Percentiles rank a stretch among this genome's conserved stretches.
Conservation (phyloP, 92 coral and sea anemone species). For the Epizoanthus rinbou region DNA sequence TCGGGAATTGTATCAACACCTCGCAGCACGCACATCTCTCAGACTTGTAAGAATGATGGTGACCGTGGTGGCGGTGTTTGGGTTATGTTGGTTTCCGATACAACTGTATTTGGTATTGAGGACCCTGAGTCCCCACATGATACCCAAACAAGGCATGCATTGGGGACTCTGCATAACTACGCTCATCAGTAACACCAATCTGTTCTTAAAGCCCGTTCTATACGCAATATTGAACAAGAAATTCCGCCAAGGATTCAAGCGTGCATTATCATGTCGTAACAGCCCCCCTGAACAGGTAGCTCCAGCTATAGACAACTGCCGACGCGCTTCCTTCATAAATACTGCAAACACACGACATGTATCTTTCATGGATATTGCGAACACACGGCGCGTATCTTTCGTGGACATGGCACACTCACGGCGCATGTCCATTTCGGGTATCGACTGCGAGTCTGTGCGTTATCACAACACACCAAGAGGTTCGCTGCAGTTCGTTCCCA, state of each 20-base stretch:
- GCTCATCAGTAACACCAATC: not conserved
- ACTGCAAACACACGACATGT: not conserved
- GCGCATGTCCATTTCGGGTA: not conserved
- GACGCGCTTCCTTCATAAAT: not conserved
- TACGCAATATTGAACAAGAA: constrained; percentile 8
- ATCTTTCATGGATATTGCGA: not conserved
- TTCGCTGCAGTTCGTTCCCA: constrained; percentile 14
- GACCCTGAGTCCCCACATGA: not conserved
- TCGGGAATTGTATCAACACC: constrained; percentile 16
- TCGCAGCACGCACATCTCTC: constrained; percentile 27
- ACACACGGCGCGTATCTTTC: not conserved
- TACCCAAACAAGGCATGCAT: constrained; percentile 9
- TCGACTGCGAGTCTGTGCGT: not conserved
- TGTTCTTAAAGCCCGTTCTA: not conserved
- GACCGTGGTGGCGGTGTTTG: constrained; percentile 41
- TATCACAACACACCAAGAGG: not conserved
- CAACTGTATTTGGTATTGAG: constrained; percentile 38
- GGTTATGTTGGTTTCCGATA: constrained; percentile 48
- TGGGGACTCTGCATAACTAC: constrained; percentile 35
- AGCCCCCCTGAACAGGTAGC: not conserved
- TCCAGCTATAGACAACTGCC: not conserved
- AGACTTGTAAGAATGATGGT: constrained; percentile 39
- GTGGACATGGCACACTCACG: not conserved
- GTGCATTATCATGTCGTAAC: not conserved
- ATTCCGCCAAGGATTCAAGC: constrained; percentile 5